Conservation (phyloP, 2,888 invertebrate genomes). For the Teleiodes luculella region DNA sequence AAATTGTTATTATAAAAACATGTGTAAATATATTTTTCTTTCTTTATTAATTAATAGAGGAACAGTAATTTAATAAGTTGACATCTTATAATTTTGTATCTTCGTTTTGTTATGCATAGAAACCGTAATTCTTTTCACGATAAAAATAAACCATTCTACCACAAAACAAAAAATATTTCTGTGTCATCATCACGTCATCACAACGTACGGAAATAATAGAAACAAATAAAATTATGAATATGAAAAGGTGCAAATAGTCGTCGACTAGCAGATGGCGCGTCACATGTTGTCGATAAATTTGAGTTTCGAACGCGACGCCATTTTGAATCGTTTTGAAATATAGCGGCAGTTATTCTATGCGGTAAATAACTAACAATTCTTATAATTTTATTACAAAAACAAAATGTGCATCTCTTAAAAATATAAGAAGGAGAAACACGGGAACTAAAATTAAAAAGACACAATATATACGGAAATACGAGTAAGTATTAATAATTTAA, state of each 20-base stretch:
- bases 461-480: no score
- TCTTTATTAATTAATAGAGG: no score
- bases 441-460: no score
- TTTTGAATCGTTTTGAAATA: constrained; percentile 16
- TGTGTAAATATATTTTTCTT: no score
- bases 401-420: background rate
- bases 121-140: no score
- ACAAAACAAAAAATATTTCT: background rate
- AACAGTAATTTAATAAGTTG: no score
- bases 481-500: no score
- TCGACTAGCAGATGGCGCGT: constrained; percentile 23
- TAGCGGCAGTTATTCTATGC: background rate
- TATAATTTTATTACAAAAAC: background rate
- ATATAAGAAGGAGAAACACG: background rate
- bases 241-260: constrained; percentile 14
- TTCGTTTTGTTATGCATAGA: no score
- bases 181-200: background rate
- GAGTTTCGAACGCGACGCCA: constrained; percentile 14
- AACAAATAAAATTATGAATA: constrained; percentile 6
- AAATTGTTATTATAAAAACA: no score
- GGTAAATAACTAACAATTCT: background rate
- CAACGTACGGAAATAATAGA: background rate
- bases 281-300: constrained; percentile 28
- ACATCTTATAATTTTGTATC: no score
- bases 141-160: no score